Base-by-base conservation (phyloP, 2,113 vertebrate species). In the Macaca mulatta region DNA sequence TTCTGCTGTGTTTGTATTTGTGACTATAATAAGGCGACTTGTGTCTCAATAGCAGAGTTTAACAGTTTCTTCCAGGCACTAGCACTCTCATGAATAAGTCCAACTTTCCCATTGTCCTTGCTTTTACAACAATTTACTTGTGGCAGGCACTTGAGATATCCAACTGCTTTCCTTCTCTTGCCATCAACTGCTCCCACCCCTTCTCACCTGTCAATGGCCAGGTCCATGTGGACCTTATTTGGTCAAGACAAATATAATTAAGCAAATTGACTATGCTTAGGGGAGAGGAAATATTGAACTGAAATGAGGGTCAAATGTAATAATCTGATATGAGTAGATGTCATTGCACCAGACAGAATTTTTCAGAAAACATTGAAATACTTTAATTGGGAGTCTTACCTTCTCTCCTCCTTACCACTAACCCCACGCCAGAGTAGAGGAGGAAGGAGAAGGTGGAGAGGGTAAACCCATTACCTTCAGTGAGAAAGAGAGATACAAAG, bases 241-340 rank as follows among this genome's bases (percentile, higher is more conserved):
- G 48, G 6, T 82, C 27, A 83, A 89, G 69, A 87, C 43, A 80
- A 83, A 89, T 32, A n/a, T 0, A 0, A 3, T 32, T 55, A 70
- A 61, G 23, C 77, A 79, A 87, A 84, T 69, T 74, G 50, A 38
- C 61, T 8, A 50, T 14, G n/a, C 25, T 81, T 57, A 93, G 11
- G 18, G 32, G 8, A 87, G 25, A 90, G 43, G 22, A 35, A 88
- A 75, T 79, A 77, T 5, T 52, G 30, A 77, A 59, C 7, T 43
- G 67, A 94, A 77, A 97, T 32, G 5, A 95, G 55, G 87, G 5
- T 48, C 74, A 87, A 74, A 95, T 61, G 67, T 69, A 86, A 50
- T 61, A 57, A 93, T 83, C 70, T 32, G 22, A 20, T 90, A 92
- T 88, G 2, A 59, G 13, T 38, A 38, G 2, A 23, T 57, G n/a